Conservation (phyloP, 2,888 invertebrate species). For the Yponomeuta sedellus region DNA sequence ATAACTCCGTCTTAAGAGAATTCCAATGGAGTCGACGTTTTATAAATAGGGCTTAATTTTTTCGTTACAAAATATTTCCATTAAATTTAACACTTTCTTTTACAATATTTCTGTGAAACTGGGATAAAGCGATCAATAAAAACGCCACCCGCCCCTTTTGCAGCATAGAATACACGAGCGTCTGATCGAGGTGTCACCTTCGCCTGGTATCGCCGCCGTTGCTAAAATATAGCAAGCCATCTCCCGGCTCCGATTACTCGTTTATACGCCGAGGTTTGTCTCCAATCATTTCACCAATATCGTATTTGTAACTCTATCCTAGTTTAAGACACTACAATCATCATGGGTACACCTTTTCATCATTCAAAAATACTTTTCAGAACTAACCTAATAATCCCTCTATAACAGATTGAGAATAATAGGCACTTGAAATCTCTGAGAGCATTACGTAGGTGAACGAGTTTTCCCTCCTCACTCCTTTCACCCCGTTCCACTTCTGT, state of each 20-base stretch:
- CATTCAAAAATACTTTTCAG: no score
- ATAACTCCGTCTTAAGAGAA: no score
- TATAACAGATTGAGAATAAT: no score
- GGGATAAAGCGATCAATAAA: background rate
- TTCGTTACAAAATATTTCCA: no score
- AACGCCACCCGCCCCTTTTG: background rate
- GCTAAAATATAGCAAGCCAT: conserved; percentile 69
- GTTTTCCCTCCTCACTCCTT: background rate
- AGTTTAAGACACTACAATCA: no score
- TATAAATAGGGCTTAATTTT: no score
- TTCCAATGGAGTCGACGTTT: no score
- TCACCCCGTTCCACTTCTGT: conserved; percentile 4
- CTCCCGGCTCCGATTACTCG: conserved; percentile 51
- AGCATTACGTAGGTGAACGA: background rate
- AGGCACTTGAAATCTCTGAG: no score
- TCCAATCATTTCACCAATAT: conserved; percentile 40
- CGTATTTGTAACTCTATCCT: conserved; percentile 35
- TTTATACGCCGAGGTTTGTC: conserved; percentile 54
- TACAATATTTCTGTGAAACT: background rate
- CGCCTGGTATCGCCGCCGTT: conserved; percentile 51
- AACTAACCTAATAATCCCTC: no score
- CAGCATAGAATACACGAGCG: background rate
- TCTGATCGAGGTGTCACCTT: conserved; percentile 36
- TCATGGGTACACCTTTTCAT: no score
- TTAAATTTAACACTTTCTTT: background rate